Base-by-base conservation (phyloP, 1,140 invertebrate species). In the Drosophila novamexicana region DNA sequence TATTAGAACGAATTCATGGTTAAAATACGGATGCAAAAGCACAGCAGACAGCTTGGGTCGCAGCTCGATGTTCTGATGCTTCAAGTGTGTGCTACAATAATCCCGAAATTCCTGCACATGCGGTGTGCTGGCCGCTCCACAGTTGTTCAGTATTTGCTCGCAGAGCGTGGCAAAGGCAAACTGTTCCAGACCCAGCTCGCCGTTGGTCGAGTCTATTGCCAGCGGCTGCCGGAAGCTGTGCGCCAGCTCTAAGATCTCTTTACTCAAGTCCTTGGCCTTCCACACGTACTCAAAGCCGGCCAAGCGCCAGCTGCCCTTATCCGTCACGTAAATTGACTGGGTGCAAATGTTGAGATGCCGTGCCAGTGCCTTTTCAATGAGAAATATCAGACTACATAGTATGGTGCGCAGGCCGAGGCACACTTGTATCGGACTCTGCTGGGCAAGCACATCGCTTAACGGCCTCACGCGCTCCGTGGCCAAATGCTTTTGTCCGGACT, bases 281-380 rank as follows among this genome's bases (percentile, higher is more conserved):
- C 96, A 96, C 0, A 96, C 93, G 93, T 95, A 96, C 90, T 97
- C 96, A 58, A 97, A 93, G 5, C 96, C 96, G 16, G 96, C 96
- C 12, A 98, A 93, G 91, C 96, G 96, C 97, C 97, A 98, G 65
- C 94, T 95, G 6, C 96, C 96, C 92, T 97, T 96, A 12, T 94
- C 93, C 7, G 95, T 95, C 4, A 97, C 95, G 93, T 97, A 97
- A 63, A 98, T 94, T n/a, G 96, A 95, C 75, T 95, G 94, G 64
- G 94, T 93, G 83, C 96, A 95, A 16, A 98, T 93, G 93, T 97
- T 97, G 61, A 97, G 96, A 89, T 98, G 97, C 18, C 96, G 95
- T 40, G 94, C 94, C n/a, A 92, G 81, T 47, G 95, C 96, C 89
- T 95, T 96, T 67, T 96, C 95, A 84, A 97, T 96, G 14, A 97